These are phyloP conservation scores for Melinaea menophilus DNA, from an alignment of 2,888 invertebrate genomes.

Conservation along the genomic window DNA sequence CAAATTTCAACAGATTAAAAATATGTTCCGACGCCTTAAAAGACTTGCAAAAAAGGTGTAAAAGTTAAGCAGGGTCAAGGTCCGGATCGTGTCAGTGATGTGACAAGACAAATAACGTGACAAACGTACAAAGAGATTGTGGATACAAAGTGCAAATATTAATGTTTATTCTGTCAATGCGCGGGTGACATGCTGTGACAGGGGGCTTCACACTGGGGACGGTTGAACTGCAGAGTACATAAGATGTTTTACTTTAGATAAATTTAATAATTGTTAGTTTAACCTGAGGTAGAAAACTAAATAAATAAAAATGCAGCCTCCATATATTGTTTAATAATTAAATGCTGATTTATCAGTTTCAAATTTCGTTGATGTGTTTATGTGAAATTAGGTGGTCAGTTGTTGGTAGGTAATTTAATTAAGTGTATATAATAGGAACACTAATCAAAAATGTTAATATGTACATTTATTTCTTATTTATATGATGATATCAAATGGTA, in stretches of 20 bases:
- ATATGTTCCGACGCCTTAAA: background rate
- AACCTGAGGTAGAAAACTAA: too few relatives aligned
- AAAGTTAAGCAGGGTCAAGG: conserved; percentile 20
- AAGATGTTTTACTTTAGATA: too few relatives aligned
- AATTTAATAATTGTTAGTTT: too few relatives aligned
- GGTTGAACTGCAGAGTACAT: background rate
- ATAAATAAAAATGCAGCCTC: too few relatives aligned
- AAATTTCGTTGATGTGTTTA: too few relatives aligned
- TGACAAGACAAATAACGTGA: conserved; percentile 28
- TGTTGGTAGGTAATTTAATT: background rate
- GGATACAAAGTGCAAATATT: conserved; percentile 26
- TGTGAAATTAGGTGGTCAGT: too few relatives aligned
- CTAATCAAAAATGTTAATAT: background rate
- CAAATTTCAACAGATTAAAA: too few relatives aligned
- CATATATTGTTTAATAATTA: too few relatives aligned
- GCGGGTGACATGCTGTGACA: conserved; percentile 54
- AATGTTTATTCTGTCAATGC: conserved; percentile 31
- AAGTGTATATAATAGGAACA: background rate
- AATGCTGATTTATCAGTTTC: too few relatives aligned
- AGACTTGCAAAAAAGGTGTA: background rate
- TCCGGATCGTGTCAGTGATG: conserved; percentile 17
- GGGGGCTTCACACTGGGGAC: conserved; percentile 12
- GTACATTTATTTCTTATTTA: conserved; percentile 2
- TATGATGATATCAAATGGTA: conserved; percentile 1
- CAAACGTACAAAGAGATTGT: conserved; percentile 29